Evolutionary conservation across 92 coral and sea anemone genomes (phyloP).

Genomic region (Actinernus sp.): DNA sequence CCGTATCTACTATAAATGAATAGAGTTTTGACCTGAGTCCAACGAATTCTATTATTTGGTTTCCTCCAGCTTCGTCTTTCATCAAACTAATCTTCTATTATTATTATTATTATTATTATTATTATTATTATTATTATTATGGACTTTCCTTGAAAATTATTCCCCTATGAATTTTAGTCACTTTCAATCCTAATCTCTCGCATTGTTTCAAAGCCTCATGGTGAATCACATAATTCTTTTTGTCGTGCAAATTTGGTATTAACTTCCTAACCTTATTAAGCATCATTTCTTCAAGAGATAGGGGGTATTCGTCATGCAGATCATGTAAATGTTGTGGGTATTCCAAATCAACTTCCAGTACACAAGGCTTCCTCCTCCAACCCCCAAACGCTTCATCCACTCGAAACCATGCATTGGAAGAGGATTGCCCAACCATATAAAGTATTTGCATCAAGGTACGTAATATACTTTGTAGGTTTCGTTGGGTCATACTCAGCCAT

Average conservation of each 20-base stretch:
- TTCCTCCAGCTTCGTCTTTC: slow-evolving; percentile 41
- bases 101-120: slow-evolving; percentile 31
- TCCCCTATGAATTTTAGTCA: slow-evolving; percentile 42
- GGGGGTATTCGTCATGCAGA: slow-evolving; percentile 42
- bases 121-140: slow-evolving; percentile 32
- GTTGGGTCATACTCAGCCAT: slow-evolving; percentile 25
- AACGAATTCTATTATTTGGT: slow-evolving; percentile 25
- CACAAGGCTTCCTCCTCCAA: slow-evolving; percentile 32
- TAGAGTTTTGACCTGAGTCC: slow-evolving; percentile 47
- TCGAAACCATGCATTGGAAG: slow-evolving; percentile 21
- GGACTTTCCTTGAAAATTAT: slow-evolving; percentile 28
- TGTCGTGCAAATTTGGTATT: slow-evolving; percentile 23
- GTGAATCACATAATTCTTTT: slow-evolving; percentile 35
- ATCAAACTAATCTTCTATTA: slow-evolving; percentile 29
- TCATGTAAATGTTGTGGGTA: slow-evolving; percentile 27
- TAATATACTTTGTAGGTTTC: slow-evolving; percentile 23
- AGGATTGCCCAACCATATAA: slow-evolving; percentile 44
- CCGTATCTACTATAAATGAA: slow-evolving; percentile 16
- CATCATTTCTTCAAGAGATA: slow-evolving; percentile 14
- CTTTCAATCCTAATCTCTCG: slow-evolving; percentile 16
- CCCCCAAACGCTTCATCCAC: slow-evolving; percentile 17
- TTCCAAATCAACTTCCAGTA: slow-evolving; percentile 47
- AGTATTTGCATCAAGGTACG: slow-evolving; percentile 22
- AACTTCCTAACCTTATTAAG: slow-evolving; percentile 16
- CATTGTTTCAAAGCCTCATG: slow-evolving; percentile 17